A percentile compares a stretch with the other conserved stretches of the same genome.
These are phyloP conservation scores for Volucella inflata DNA, from an alignment of 2,888 invertebrate genomes.

Conservation along the genomic window DNA sequence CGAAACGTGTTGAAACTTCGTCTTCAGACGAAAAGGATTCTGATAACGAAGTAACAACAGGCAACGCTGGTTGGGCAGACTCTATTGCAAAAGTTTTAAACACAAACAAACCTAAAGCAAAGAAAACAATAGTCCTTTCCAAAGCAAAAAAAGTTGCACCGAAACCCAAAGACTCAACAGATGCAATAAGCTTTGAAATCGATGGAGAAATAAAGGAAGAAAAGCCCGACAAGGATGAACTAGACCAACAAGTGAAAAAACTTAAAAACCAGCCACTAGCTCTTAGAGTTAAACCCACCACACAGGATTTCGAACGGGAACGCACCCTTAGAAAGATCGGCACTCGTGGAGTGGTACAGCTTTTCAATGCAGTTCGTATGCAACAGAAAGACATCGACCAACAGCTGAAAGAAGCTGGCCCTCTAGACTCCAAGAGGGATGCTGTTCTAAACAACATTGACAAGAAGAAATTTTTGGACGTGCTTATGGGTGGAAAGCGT, in stretches of 20 bases:
- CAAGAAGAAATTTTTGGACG: constrained; percentile 90
- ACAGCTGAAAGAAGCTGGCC: constrained; percentile 89
- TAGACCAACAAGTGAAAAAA: constrained; percentile 80
- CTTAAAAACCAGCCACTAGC: constrained; percentile 85
- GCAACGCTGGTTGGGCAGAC: constrained; percentile 92
- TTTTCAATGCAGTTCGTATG: constrained; percentile 94
- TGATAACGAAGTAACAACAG: constrained; percentile 73
- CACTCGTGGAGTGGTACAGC: constrained; percentile 95
- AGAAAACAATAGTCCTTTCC: constrained; percentile 90
- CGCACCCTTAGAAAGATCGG: constrained; percentile 91
- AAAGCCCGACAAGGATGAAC: constrained; percentile 80
- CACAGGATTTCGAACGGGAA: constrained; percentile 91
- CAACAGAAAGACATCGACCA: constrained; percentile 91
- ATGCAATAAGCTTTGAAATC: constrained; percentile 87
- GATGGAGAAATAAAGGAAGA: constrained; percentile 85
- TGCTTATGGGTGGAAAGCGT: constrained; percentile 88
- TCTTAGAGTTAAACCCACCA: constrained; percentile 89
- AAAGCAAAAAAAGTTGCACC: constrained; percentile 89
- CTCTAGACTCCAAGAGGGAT: constrained; percentile 90
- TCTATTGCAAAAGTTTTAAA: constrained; percentile 91
- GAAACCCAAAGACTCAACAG: constrained; percentile 84
- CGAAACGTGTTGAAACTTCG: constrained; percentile 34
- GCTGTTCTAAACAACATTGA: constrained; percentile 89
- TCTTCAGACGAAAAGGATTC: constrained; percentile 65
- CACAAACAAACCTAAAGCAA: constrained; percentile 89